A percentile compares a stretch with the other conserved stretches of the same genome.
Conservation (phyloP, 1,140 invertebrate species). For the Parasteatoda tepidariorum region DNA sequence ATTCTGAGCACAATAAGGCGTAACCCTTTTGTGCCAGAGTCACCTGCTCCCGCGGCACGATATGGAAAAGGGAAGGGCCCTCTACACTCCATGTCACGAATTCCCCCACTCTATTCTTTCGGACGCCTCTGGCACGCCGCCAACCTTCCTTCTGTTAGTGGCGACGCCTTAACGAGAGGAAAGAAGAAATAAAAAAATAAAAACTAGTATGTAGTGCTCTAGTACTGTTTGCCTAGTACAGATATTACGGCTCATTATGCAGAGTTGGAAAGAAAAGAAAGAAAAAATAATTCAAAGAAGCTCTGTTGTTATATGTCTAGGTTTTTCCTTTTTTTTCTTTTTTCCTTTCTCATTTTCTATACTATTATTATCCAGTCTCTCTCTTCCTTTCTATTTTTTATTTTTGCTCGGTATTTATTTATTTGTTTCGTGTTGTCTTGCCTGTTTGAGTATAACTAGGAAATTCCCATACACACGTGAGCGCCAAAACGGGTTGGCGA, state of each 20-base stretch:
- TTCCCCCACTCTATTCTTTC: background rate
- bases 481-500: background rate
- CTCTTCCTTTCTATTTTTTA: too few relatives aligned
- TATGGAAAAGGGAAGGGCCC: constrained; percentile 22
- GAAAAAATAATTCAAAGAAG: background rate
- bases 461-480: constrained; percentile 35
- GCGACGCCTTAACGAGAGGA: constrained; percentile 57
- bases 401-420: constrained; percentile 53
- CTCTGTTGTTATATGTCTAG: background rate
- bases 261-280: constrained; percentile 24
- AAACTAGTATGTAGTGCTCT: background rate
- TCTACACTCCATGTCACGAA: constrained; percentile 43
- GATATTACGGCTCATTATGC: constrained; percentile 60
- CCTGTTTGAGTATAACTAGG: constrained; percentile 47
- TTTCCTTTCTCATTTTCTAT: constrained; percentile 22
- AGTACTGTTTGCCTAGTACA: constrained; percentile 59
- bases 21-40: constrained; percentile 59
- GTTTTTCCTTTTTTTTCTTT: background rate
- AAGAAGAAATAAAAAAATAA: constrained; percentile 38
- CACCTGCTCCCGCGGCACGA: constrained; percentile 51
- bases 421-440: constrained; percentile 50
- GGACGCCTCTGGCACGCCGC: constrained; percentile 33
- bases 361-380: constrained; percentile 52
- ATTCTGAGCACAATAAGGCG: constrained; percentile 53
- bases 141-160: constrained; percentile 57